These are phyloP conservation scores for Ambastaia sidthimunki DNA, from an alignment of 2,797 vertebrate genomes.

Conservation along the genomic window DNA sequence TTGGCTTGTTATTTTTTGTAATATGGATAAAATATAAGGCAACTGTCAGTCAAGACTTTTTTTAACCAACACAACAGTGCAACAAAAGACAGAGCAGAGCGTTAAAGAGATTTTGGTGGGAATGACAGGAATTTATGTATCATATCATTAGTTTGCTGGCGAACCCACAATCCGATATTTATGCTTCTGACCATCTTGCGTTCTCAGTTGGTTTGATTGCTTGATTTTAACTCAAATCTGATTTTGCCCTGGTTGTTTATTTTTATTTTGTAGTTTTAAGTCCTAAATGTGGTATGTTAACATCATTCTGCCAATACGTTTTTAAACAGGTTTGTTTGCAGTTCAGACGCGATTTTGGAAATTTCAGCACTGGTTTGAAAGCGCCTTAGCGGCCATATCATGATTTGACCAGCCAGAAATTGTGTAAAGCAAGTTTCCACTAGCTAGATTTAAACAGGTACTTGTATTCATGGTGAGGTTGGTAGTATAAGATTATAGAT, in stretches of 20 bases:
- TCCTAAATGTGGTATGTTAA: not conserved
- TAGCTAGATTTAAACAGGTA: not conserved
- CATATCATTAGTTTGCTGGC: slow-evolving; percentile 12
- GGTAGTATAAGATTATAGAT: slow-evolving; percentile 21
- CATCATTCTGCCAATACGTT: not conserved
- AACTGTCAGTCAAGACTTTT: not conserved
- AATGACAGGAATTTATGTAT: slow-evolving; percentile 12
- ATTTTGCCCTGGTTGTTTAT: not conserved
- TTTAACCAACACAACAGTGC: not conserved
- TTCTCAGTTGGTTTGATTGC: not conserved
- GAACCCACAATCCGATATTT: not conserved
- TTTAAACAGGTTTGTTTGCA: not conserved
- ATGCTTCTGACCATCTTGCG: not conserved
- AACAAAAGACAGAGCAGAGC: not conserved
- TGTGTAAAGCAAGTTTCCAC: not conserved
- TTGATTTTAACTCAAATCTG: not conserved
- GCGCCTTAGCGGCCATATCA: not conserved
- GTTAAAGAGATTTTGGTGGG: not conserved
- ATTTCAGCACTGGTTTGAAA: no score
- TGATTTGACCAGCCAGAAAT: not conserved
- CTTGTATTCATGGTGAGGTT: not conserved
- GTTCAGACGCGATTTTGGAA: no score
- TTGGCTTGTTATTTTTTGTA: not conserved
- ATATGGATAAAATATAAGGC: slow-evolving; percentile 2
- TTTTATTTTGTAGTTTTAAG: not conserved